Evolutionary conservation across 2,113 vertebrate species (phyloP), one percentile per base, ranked within the genome.

Genomic region (Ceratotherium simum): DNA sequence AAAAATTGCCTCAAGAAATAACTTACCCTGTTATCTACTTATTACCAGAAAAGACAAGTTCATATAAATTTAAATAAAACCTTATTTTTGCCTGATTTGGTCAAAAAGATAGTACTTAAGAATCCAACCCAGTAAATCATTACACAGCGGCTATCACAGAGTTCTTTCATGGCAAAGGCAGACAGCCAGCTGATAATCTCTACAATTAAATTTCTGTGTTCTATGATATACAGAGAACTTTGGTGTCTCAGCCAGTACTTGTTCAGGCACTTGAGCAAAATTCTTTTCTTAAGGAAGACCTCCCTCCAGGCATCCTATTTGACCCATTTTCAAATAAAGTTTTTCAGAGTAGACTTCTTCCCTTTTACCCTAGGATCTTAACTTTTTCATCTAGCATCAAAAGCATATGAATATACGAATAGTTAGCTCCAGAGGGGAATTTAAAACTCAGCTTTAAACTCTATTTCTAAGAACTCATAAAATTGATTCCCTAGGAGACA

Each of bases 361-460:
- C 23, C 10, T 89, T 92, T 95, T 92, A 70, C 78, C 89, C n/a
- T 82, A 36, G 69, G 10, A 56, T 91, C 42, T 90, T 79, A 39
- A 64, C 18, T 92, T 96, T 95, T 78, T 46, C 36, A 65, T 91
- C 16, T 65, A 72, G 36, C 11, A 76, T 97, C 39, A 76, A 51
- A 93, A 97, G n/a, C 39, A 69, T 72, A 36, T 84, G 33, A 56
- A 31, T 69, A 92, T 64, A 54, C 12, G 8, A 29, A 76, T 93
- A 65, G 1, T n/a, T 6, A 91, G 54, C 48, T 96, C 7, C 33
- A 86, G 29, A 87, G 27, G 12, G 36, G 76, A 79, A 80, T 85
- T 93, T 89, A 67, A 93, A 97, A 96, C 10, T 89, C 54, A 73
- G 7, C 7, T 56, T 95, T 95, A 46, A 89, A 69, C 56, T 95